Conservation (phyloP, 2,888 invertebrate species). For the Adela reaumurella region DNA sequence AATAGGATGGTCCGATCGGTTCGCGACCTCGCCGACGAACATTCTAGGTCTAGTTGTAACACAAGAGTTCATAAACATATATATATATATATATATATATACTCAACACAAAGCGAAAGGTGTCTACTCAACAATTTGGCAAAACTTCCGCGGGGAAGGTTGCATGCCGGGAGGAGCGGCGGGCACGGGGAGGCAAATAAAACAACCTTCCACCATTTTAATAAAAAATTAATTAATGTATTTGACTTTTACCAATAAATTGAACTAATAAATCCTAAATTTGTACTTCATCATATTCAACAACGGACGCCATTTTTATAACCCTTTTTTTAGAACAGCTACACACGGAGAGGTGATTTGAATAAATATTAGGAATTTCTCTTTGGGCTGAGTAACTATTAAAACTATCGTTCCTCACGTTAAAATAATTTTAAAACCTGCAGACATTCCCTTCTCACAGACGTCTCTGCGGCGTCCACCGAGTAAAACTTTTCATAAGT, state of each 20-base stretch:
- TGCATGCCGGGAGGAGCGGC: no score
- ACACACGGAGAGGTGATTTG: neutral
- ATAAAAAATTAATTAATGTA: neutral
- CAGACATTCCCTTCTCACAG: neutral
- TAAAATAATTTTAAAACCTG: neutral
- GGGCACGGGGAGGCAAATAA: neutral
- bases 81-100: no score
- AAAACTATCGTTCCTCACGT: neutral
- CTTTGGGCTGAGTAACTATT: neutral
- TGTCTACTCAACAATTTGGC: no score
- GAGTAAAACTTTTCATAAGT: neutral
- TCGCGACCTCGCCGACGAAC: no score
- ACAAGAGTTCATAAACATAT: no score
- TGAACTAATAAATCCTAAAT: slow-evolving; percentile 30
- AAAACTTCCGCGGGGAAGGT: no score
- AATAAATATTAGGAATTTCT: neutral
- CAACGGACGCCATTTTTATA: slow-evolving; percentile 30
- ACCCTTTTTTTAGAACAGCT: neutral
- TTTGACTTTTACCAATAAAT: neutral
- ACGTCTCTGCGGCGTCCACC: neutral
- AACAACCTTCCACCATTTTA: neutral
- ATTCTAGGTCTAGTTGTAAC: no score
- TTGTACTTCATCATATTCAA: slow-evolving; percentile 43
- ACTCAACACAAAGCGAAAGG: no score
- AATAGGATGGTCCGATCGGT: neutral